Percentiles rank a stretch among this genome's conserved stretches.
phyloP scores from a whole-genome alignment of 2,113 vertebrate genomes.

The Gadus chalcogrammus region DNA sequence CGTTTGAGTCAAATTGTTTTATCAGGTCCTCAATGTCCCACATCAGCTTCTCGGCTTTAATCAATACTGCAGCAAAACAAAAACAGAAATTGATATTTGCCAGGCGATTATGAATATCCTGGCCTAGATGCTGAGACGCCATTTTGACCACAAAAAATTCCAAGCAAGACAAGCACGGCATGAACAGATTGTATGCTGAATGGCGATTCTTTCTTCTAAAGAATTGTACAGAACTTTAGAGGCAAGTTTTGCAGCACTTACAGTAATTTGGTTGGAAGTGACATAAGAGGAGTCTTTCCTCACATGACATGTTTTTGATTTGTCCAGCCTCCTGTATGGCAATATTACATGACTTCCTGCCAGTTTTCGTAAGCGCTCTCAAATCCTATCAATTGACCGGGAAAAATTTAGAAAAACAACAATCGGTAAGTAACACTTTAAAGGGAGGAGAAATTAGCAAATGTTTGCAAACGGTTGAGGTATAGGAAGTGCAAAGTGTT shows the following conservation, averaged over 20 bases:
- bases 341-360: constrained; percentile 35
- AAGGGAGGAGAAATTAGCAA: no score
- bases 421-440: no score
- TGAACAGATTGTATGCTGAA: no score
- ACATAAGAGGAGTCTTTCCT: constrained; percentile 61
- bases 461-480: no score
- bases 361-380: constrained; percentile 10
- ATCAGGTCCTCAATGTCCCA: constrained; percentile 70
- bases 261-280: constrained; percentile 35
- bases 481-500: no score
- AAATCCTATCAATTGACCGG: background rate
- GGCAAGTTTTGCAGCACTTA: constrained; percentile 26
- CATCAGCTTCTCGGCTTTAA: constrained; percentile 64
- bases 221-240: no score
- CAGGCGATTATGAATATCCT: no score
- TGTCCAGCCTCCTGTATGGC: constrained; percentile 56
- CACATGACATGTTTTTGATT: constrained; percentile 35
- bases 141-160: no score
- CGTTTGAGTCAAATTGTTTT: constrained; percentile 17
- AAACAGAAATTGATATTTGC: background rate
- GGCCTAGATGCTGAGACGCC: no score
- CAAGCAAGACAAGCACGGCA: no score
- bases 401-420: background rate
- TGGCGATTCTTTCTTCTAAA: no score
- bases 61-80: constrained; percentile 61